Evolutionary conservation across 1,140 invertebrate genomes (phyloP), one percentile per base, ranked within the genome.

Genomic region (Tetramorium simillimum): DNA sequence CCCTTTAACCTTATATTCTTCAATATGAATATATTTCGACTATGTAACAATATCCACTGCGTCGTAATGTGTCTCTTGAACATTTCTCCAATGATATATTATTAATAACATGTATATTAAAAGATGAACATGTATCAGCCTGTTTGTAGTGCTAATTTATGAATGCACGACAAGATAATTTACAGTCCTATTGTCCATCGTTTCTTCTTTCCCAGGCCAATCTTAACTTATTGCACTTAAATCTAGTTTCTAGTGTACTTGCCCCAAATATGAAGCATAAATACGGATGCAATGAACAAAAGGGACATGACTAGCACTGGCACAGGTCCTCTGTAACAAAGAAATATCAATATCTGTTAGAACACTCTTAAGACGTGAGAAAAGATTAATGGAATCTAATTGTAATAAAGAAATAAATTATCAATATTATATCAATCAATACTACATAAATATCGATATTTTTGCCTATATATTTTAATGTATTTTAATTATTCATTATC

Each of bases 201-300:
- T 6, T n/a, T 56, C 28, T 18, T 43, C 60, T 67, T 6, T 28
- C 58, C 51, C 21, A 49, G 5, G 70, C 72, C 12, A 21, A 12
- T 16, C 58, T 40, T 10, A 53, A 33, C 53, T 28, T 5, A 43
- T 43, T 0, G 0, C 3, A 14, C 56, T 49, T 6, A 46, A 40
- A 62, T 89, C 97, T 98, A 99, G 93, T 98, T 97, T 93, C 99
- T 96, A 65, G 98, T 99, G 96, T 99, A 99, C 97, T 99, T 99
- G 95, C 99, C 99, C 99, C 99, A 99, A 94, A 99, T 99, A 96
- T 99, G 99, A 87, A 99, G 96, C 98, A 99, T 99, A 95, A 99
- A 99, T 40, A 99, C 99, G 65, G 99, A 99, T 46, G 99, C 99
- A 94, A 99, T 99, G 96, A 99, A 99, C 7, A 99, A 96, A 18